Evolutionary conservation across 2,797 vertebrate genomes (phyloP).

Genomic region (Tokudaia muenninki): DNA sequence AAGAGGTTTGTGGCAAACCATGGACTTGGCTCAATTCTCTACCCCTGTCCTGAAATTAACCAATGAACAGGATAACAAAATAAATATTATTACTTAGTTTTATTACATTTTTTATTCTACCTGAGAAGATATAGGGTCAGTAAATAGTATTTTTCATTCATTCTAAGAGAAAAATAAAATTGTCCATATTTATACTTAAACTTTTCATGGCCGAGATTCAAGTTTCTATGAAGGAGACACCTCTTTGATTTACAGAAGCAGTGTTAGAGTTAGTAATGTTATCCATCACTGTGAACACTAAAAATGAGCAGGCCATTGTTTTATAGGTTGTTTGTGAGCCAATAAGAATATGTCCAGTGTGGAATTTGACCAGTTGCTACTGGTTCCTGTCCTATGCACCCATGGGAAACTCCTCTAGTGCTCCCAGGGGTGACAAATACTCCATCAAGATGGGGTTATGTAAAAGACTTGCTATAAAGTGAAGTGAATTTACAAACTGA

Average conservation of each 20-base stretch:
- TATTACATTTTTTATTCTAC: not conserved
- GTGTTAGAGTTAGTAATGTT: not conserved
- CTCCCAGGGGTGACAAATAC: not conserved
- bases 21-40: not conserved
- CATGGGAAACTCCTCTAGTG: not conserved
- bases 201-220: not conserved
- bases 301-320: not conserved
- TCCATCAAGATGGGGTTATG: not conserved
- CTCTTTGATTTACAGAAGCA: not conserved
- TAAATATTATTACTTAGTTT: not conserved
- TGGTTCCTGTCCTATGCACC: not conserved
- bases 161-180: not conserved
- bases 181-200: not conserved
- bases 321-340: not conserved
- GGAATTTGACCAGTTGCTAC: not conserved
- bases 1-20: not conserved
- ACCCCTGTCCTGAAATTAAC: not conserved
- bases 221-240: constrained; percentile 9
- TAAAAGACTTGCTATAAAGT: not conserved
- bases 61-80: not conserved
- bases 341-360: not conserved
- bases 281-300: not conserved
- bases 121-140: not conserved
- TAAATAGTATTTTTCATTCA: constrained; percentile 43
- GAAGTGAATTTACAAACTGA: constrained; percentile 26